Evolutionary conservation across 2,113 vertebrate species (phyloP).

Genomic region (Pyrgilauda ruficollis): DNA sequence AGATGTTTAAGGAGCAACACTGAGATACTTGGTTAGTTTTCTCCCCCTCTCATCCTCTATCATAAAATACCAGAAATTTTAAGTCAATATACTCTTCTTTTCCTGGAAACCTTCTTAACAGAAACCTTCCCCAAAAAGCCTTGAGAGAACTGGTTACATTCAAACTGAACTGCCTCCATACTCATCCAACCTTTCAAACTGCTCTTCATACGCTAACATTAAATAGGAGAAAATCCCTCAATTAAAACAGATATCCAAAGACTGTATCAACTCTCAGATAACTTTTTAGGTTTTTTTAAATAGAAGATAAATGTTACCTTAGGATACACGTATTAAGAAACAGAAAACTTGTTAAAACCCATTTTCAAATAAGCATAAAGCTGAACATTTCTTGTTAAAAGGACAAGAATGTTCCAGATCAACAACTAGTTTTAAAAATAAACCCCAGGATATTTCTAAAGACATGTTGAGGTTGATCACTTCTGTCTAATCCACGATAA

Average conservation of each 20-base stretch:
- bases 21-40: neutral
- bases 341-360: neutral
- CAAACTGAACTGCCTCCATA: neutral
- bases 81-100: neutral
- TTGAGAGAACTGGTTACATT: neutral
- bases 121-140: neutral
- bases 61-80: neutral
- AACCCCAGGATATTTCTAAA: neutral
- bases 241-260: neutral
- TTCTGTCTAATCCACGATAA: neutral
- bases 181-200: neutral
- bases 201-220: neutral
- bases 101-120: neutral
- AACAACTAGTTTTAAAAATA: neutral
- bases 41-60: neutral
- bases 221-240: neutral
- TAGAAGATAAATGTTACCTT: neutral
- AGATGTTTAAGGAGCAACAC: neutral
- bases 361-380: neutral
- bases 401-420: neutral
- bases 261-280: neutral
- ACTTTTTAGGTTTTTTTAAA: neutral
- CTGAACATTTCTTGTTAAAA: neutral
- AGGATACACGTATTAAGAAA: neutral
- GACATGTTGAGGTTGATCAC: neutral